These are phyloP conservation scores for cat (Felis catus) DNA, from an alignment of 2,113 vertebrate species.

Conservation along the genomic window DNA sequence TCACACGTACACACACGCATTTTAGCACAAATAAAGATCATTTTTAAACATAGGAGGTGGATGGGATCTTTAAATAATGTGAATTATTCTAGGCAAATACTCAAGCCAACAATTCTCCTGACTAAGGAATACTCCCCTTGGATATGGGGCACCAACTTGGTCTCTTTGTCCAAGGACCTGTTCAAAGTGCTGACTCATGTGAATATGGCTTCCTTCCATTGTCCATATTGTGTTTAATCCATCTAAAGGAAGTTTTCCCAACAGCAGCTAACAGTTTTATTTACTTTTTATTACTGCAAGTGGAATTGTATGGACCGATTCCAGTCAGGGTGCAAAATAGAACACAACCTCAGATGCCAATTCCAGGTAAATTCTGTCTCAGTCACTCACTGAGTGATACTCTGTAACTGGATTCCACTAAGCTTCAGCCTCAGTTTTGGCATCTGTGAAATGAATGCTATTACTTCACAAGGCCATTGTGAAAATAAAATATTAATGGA, in stretches of 20 bases:
- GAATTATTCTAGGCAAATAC: neutral
- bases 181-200: neutral
- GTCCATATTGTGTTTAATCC: neutral
- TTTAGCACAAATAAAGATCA: neutral
- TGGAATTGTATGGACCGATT: neutral
- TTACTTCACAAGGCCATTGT: neutral
- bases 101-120: neutral
- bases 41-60: neutral
- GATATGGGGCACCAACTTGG: rapidly evolving
- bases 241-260: neutral
- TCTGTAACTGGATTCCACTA: neutral
- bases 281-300: neutral
- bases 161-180: neutral
- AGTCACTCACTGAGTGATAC: neutral
- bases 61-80: neutral
- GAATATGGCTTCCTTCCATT: neutral
- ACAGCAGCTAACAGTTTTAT: neutral
- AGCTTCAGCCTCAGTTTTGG: neutral
- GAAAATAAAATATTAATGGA: neutral
- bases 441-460: neutral
- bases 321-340: neutral
- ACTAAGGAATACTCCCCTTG: rapidly evolving
- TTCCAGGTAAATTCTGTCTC: neutral
- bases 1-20: neutral
- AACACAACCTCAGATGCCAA: neutral